phyloP scores from a whole-genome alignment of 2,113 vertebrate species.

The Leucosticte australis region DNA sequence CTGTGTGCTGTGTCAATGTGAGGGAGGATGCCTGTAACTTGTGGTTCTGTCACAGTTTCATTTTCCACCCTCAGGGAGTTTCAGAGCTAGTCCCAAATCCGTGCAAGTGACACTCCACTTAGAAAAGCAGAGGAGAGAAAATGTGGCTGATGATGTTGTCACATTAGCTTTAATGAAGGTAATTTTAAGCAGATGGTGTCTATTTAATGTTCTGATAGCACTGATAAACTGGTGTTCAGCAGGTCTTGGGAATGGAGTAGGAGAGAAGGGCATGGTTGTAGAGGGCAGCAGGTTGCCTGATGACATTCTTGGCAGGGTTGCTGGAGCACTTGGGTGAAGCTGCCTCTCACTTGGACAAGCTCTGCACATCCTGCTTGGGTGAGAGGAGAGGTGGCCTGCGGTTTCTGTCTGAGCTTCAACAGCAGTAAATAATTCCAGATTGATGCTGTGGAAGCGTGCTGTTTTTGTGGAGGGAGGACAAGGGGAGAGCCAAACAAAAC shows the following conservation, averaged over 20 bases:
- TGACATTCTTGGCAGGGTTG: neutral
- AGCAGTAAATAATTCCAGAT: conserved; percentile 40
- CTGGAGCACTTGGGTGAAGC: neutral
- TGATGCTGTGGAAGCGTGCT: neutral
- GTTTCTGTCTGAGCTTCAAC: conserved; percentile 25
- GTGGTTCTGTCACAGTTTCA: neutral
- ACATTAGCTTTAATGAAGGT: neutral
- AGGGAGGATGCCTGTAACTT: neutral
- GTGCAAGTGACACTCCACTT: neutral
- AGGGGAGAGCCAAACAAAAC: conserved; percentile 33
- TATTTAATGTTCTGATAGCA: neutral
- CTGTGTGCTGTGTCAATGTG: neutral
- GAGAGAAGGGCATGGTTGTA: neutral
- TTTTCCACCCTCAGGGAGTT: neutral
- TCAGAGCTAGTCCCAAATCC: neutral
- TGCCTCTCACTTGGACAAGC: neutral
- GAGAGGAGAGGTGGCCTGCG: neutral
- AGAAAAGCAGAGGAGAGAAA: neutral
- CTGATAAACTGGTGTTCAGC: neutral
- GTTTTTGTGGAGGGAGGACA: neutral
- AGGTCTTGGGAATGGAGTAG: neutral
- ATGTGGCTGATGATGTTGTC: neutral
- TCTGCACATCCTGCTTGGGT: accelerated
- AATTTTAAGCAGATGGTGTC: conserved; percentile 16
- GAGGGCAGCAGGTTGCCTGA: neutral